A percentile compares a stretch with the other conserved stretches of the same genome.
Conservation (phyloP, 2,888 invertebrate species). For the Dendrolimus houi region DNA sequence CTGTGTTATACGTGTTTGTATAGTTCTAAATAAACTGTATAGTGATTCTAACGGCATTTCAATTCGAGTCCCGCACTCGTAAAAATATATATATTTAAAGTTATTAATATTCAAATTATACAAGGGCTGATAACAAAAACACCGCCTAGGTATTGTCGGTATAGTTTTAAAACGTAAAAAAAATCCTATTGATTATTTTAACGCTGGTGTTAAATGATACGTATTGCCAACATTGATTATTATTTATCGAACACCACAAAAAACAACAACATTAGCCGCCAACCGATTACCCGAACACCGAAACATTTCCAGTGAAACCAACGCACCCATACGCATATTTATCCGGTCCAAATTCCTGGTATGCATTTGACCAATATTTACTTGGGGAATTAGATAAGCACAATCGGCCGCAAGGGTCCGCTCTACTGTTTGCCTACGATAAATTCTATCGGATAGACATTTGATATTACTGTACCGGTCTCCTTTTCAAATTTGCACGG, state of each 20-base stretch:
- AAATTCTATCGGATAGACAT: slow-evolving; percentile 18
- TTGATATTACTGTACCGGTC: slow-evolving; percentile 12
- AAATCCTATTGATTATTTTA: not conserved
- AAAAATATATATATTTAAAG: too few species aligned
- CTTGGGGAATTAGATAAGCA: slow-evolving; percentile 35
- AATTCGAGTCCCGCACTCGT: too few species aligned
- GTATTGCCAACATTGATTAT: not conserved
- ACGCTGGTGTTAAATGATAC: not conserved
- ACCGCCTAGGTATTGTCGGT: not conserved
- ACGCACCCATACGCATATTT: slow-evolving; percentile 5
- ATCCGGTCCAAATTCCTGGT: slow-evolving; percentile 28
- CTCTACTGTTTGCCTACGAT: slow-evolving; percentile 22
- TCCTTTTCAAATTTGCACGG: slow-evolving; percentile 8
- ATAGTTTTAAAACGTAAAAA: not conserved
- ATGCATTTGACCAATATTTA: slow-evolving; percentile 51
- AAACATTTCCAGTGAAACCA: not conserved
- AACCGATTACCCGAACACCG: not conserved
- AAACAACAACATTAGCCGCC: not conserved
- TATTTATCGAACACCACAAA: not conserved
- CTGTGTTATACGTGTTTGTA: too few species aligned
- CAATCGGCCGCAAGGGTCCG: slow-evolving; percentile 23
- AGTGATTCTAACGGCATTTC: too few species aligned
- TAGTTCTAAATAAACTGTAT: too few species aligned
- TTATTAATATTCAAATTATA: too few species aligned
- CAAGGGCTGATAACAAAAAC: too few species aligned